phyloP scores from a whole-genome alignment of 2,888 invertebrate genomes.

The Priocnemis perturbator region DNA sequence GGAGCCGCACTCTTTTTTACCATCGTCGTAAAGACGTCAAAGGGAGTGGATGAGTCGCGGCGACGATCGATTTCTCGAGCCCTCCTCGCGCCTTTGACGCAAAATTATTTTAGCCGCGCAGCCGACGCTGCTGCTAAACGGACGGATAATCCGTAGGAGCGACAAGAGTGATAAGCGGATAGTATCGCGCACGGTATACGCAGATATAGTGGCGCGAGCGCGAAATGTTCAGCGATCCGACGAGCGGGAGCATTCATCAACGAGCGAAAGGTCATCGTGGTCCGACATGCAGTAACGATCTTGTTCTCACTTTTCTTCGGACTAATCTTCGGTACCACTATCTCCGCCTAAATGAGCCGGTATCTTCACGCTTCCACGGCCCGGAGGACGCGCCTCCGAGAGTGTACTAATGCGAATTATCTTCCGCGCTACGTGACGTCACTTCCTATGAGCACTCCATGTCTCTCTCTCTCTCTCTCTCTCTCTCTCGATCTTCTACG shows the following conservation, averaged over 20 bases:
- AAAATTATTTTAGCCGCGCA: not conserved
- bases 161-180: too few species aligned
- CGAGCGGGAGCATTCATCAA: too few species aligned
- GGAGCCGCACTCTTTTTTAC: constrained; percentile 7
- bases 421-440: constrained; percentile 33
- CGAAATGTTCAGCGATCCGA: too few species aligned
- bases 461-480: not conserved
- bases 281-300: constrained; percentile 11
- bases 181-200: too few species aligned
- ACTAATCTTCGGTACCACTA: constrained; percentile 1
- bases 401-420: constrained; percentile 35
- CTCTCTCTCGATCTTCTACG: too few species aligned
- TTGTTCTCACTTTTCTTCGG: constrained; percentile 4
- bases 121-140: too few species aligned
- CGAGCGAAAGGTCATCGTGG: constrained; percentile 15
- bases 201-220: too few species aligned
- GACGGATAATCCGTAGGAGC: too few species aligned
- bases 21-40: constrained; percentile 10
- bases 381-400: not conserved
- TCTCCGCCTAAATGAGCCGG: constrained; percentile 1
- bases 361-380: constrained; percentile 15
- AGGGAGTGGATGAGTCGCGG: not conserved
- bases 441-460: constrained; percentile 5
- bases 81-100: not conserved
- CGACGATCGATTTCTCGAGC: constrained; percentile 9